Base-by-base conservation (phyloP, 2,797 vertebrate species). In the Anas capensis region DNA sequence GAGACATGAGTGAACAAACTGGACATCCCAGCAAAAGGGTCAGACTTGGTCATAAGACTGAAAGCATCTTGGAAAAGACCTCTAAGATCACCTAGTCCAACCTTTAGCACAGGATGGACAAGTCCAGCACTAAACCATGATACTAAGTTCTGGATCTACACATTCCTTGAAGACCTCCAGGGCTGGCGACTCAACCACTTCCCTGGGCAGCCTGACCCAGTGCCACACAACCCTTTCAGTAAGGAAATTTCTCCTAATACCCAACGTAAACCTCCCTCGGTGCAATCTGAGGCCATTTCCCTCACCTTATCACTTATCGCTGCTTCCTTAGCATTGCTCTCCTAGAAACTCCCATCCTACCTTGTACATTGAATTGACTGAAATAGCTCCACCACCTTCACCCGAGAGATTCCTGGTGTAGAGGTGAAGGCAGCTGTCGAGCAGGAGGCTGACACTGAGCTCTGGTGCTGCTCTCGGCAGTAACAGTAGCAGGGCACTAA, bases 401-500 rank as follows among this genome's bases (percentile, higher is more conserved):
- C 27, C 5, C 3, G 20, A 44, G 57, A 56, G 29, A 62, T 54
- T 84, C 61, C 46, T 8, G 7, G 26, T 17, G 36, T 31, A 42
- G 77, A 82, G 33, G 33, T n/a, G 66, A 79, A 86, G 82, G 51
- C 34, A 54, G 73, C 9, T 36, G 26, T 8, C 2, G 0, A 83
- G 31, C 46, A 75, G 21, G 61, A 76, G 40, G 26, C 68, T 36
- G 48, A 66, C 1, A 16, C 18, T 24, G 68, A 60, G 78, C 42
- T 62, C 61, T 78, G 40, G 23, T 20, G 57, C 83, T 75, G 81
- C 81, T 88, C 75, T 75, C 64, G 18, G 64, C 81, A 85, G 11
- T 68, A 87, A 95, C 93, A 93, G 96, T 95, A 96, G 94, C 93
- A 48, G 33, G n/a, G 61, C 40, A 79, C 90, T 87, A 93, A 93